These are phyloP conservation scores for Argynnis bischoffii DNA, from an alignment of 2,888 invertebrate species.

Conservation along the genomic window DNA sequence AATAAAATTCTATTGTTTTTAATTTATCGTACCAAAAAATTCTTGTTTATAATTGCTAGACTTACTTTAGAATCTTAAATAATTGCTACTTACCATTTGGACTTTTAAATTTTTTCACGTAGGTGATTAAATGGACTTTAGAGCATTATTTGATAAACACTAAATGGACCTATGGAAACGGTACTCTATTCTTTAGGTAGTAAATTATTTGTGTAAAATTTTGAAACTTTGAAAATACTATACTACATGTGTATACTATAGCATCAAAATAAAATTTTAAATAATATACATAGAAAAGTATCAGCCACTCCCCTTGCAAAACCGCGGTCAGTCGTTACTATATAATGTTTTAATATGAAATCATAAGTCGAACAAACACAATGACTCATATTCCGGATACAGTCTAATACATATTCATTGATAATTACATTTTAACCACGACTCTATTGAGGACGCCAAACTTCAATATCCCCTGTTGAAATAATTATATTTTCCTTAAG, in stretches of 20 bases:
- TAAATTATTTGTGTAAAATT: too few relatives aligned
- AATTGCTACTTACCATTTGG: too few relatives aligned
- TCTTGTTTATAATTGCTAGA: too few relatives aligned
- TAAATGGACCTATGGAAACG: too few relatives aligned
- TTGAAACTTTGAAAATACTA: too few relatives aligned
- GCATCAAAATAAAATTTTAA: not conserved
- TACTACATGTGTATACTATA: not conserved
- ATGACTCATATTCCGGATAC: conserved; percentile 55
- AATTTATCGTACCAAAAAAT: too few relatives aligned
- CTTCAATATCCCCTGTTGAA: conserved; percentile 20
- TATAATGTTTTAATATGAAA: conserved; percentile 3
- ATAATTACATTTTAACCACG: conserved; percentile 32
- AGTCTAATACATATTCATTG: conserved; percentile 43
- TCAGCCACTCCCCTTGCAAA: too few relatives aligned
- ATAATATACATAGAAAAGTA: not conserved
- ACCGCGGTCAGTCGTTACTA: too few relatives aligned
- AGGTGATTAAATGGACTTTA: not conserved
- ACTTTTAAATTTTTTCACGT: not conserved
- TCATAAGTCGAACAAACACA: not conserved
- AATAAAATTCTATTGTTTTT: too few relatives aligned
- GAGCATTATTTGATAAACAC: too few relatives aligned
- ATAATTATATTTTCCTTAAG: conserved; percentile 19
- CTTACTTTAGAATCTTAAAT: too few relatives aligned
- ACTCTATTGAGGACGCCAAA: conserved; percentile 19
- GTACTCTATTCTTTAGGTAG: too few relatives aligned